Percentiles rank a stretch among this genome's conserved stretches.
Evolutionary conservation across 2,888 invertebrate genomes (phyloP).

Genomic region (Dysmachus trigonus): DNA sequence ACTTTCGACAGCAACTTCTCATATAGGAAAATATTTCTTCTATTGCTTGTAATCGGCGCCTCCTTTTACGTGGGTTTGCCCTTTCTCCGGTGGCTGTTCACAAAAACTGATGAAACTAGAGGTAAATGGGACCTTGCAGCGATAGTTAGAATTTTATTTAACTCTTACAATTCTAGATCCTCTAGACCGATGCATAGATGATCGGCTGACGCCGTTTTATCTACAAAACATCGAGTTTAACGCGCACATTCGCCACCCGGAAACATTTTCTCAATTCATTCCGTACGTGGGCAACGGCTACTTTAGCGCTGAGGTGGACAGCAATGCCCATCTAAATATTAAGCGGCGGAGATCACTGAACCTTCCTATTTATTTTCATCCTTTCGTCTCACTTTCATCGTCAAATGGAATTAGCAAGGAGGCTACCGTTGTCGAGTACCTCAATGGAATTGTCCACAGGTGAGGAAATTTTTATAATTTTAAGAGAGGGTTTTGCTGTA

Average conservation of each 20-base stretch:
- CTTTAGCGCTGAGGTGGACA: slow-evolving; percentile 72
- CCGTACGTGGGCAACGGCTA: slow-evolving; percentile 82
- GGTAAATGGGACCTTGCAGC: slow-evolving; percentile 52
- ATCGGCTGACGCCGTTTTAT: slow-evolving; percentile 71
- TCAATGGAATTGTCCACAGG: slow-evolving; percentile 71
- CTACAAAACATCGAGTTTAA: slow-evolving; percentile 72
- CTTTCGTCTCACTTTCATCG: slow-evolving; percentile 68
- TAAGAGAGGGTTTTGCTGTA: too few relatives aligned
- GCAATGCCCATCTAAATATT: slow-evolving; percentile 73
- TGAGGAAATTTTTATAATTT: slow-evolving; percentile 43
- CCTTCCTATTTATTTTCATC: slow-evolving; percentile 73
- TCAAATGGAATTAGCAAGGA: slow-evolving; percentile 70
- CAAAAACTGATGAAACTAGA: slow-evolving; percentile 64
- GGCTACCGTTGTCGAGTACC: slow-evolving; percentile 76
- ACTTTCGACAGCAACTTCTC: slow-evolving; percentile 60
- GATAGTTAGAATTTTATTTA: neutral
- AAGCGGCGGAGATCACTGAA: slow-evolving; percentile 74
- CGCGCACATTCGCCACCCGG: slow-evolving; percentile 71
- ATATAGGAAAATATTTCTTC: slow-evolving; percentile 61
- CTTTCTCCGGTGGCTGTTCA: slow-evolving; percentile 71
- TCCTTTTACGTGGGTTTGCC: slow-evolving; percentile 74
- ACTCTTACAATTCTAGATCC: slow-evolving; percentile 56
- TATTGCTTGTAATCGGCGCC: slow-evolving; percentile 67
- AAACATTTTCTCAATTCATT: slow-evolving; percentile 70
- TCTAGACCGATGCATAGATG: slow-evolving; percentile 73